Percentiles rank a stretch among this genome's conserved stretches.
Conservation (phyloP, 2,113 vertebrate genomes). For the Brachypodius melanocephalos region DNA sequence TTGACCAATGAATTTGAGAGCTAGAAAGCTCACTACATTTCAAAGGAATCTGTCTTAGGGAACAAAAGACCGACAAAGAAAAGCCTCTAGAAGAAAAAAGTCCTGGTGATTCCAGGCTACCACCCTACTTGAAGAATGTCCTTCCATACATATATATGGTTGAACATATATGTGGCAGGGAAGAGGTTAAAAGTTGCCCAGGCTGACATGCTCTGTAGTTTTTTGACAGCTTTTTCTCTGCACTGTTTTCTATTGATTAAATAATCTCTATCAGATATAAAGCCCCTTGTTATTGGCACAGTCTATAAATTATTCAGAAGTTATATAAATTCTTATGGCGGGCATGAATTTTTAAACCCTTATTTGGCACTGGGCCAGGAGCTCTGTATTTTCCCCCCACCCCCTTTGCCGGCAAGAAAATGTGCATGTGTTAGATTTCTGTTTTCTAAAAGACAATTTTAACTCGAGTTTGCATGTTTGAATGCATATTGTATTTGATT, state of each 20-base stretch:
- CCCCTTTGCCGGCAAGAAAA: neutral
- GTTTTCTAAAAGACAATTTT: neutral
- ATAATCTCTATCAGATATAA: slow-evolving; percentile 66
- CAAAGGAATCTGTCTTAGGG: neutral
- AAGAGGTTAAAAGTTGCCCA: neutral
- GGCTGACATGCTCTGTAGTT: neutral
- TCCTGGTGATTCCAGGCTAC: neutral
- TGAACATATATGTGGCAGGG: fast-evolving
- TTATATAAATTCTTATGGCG: slow-evolving; percentile 61
- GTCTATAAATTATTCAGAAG: slow-evolving; percentile 67
- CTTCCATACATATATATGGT: neutral
- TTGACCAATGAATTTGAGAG: neutral
- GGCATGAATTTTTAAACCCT: slow-evolving; percentile 71
- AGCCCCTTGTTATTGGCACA: slow-evolving; percentile 64
- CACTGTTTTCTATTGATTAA: slow-evolving; percentile 65
- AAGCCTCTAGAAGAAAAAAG: neutral
- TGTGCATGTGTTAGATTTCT: neutral
- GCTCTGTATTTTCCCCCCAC: neutral
- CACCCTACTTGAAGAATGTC: neutral
- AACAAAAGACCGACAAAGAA: neutral
- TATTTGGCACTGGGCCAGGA: slow-evolving; percentile 55
- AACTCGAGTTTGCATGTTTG: neutral
- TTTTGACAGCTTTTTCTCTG: neutral
- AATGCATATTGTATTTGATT: neutral
- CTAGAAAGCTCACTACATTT: neutral